phyloP scores from a whole-genome alignment of 2,797 vertebrate species.

The Caiman crocodilus region DNA sequence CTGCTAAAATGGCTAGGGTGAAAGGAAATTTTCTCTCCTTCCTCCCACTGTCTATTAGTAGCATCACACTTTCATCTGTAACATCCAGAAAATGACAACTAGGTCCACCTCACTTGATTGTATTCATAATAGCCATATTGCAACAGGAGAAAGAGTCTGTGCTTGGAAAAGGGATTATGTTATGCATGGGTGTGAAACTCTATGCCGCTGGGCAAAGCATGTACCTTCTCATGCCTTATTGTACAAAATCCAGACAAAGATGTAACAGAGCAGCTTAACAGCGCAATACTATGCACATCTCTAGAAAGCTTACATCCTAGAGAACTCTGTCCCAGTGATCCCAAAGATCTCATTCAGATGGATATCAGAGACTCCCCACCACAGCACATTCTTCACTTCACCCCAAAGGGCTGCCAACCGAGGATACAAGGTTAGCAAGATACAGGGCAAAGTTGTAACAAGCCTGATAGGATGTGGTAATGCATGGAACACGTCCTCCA shows the following conservation, averaged over 20 bases:
- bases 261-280: neutral
- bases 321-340: neutral
- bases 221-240: neutral
- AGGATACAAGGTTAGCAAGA: neutral
- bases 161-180: neutral
- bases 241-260: neutral
- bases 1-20: neutral
- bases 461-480: conserved; percentile 57
- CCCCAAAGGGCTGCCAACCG: conserved; percentile 12
- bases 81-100: neutral
- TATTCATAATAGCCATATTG: neutral
- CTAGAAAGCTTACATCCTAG: neutral
- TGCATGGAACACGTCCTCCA: conserved; percentile 50
- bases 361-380: neutral
- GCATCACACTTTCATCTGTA: neutral
- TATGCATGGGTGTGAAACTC: neutral
- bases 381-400: conserved; percentile 1
- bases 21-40: too few relatives aligned
- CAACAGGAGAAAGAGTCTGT: neutral
- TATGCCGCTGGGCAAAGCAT: neutral
- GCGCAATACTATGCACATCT: neutral
- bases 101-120: neutral
- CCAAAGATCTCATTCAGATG: neutral
- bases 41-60: neutral
- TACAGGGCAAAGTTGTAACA: conserved; percentile 42